Conservation (phyloP, 2,888 invertebrate genomes). For the Amphipoea lucens region DNA sequence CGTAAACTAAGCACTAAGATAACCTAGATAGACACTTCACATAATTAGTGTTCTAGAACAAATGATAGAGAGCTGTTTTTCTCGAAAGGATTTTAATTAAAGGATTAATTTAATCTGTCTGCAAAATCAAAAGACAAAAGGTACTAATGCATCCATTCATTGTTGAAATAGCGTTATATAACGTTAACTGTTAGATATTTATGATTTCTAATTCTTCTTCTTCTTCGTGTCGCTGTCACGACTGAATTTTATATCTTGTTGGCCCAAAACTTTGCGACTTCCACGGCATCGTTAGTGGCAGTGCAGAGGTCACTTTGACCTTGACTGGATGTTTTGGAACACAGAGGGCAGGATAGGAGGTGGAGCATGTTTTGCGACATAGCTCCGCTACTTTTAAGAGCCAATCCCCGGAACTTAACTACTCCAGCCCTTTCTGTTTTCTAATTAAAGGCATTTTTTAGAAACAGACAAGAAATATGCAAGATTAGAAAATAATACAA, state of each 20-base stretch:
- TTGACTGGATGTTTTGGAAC: too few species aligned
- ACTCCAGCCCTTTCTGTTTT: too few species aligned
- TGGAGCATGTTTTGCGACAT: too few species aligned
- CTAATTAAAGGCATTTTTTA: neutral
- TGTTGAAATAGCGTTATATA: neutral
- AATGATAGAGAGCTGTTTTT: conserved; percentile 9
- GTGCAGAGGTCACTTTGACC: too few species aligned
- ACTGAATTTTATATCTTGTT: too few species aligned
- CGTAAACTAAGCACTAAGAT: conserved; percentile 9
- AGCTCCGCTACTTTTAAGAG: too few species aligned
- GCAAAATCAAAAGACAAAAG: neutral
- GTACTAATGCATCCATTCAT: neutral
- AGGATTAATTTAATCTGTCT: conserved; percentile 14
- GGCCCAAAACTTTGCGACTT: too few species aligned
- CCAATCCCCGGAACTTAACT: too few species aligned
- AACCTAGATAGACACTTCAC: conserved; percentile 10
- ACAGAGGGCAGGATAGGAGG: too few species aligned
- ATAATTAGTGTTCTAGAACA: conserved; percentile 27
- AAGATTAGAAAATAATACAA: neutral
- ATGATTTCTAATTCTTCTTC: too few species aligned
- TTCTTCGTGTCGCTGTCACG: too few species aligned
- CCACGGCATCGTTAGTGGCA: too few species aligned
- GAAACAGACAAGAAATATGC: neutral
- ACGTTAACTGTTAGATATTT: neutral
- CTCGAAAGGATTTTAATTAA: conserved; percentile 19